Evolutionary conservation across 1,140 invertebrate genomes (phyloP).

Genomic region (Drosophila asahinai): DNA sequence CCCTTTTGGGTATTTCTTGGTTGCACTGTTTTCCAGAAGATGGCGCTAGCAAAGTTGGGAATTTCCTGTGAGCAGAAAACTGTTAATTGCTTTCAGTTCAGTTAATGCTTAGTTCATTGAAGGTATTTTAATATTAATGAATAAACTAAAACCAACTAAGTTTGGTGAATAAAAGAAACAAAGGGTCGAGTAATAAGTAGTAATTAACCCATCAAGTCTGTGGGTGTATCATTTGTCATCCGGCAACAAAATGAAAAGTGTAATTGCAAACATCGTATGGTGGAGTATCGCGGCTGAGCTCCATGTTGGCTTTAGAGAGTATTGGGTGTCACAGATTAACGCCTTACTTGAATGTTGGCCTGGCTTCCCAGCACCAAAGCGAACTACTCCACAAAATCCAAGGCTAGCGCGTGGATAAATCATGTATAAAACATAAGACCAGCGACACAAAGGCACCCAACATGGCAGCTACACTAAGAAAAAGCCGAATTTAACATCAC

Average conservation of each 20-base stretch:
- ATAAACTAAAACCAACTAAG: neutral
- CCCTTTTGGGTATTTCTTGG: neutral
- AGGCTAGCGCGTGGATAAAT: constrained; percentile 58
- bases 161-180: neutral
- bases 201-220: constrained; percentile 60
- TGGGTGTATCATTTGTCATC: constrained; percentile 62
- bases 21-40: neutral
- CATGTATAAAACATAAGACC: constrained; percentile 78
- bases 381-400: constrained; percentile 66
- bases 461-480: constrained; percentile 4
- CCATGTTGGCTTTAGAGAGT: constrained; percentile 35
- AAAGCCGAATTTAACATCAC: neutral
- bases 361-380: constrained; percentile 18
- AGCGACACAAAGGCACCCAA: constrained; percentile 51
- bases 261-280: constrained; percentile 9
- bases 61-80: neutral
- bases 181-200: neutral
- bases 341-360: constrained; percentile 71
- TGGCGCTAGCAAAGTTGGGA: neutral
- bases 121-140: neutral
- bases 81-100: too few relatives aligned
- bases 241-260: constrained; percentile 45
- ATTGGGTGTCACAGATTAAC: constrained; percentile 77
- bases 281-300: constrained; percentile 23
- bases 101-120: too few relatives aligned